Conservation (phyloP, 2,888 invertebrate species). For the Zaprionus bogoriensis region DNA sequence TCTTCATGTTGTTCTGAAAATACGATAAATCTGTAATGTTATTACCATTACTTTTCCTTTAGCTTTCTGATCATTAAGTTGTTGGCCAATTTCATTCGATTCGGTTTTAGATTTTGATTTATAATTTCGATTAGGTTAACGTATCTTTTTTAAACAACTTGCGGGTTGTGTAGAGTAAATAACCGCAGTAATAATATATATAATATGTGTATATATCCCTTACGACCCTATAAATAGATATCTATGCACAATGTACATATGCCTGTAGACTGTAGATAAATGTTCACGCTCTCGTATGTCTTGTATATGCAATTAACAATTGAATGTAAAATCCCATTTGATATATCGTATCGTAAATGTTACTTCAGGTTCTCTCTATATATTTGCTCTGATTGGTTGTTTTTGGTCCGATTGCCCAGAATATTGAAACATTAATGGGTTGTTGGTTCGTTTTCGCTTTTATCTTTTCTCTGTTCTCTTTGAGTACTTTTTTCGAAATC, state of each 20-base stretch:
- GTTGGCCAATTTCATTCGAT: constrained; percentile 53
- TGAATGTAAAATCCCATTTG: constrained; percentile 41
- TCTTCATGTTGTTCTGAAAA: constrained; percentile 22
- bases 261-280: constrained; percentile 14
- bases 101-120: constrained; percentile 19
- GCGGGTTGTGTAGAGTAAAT: constrained; percentile 63
- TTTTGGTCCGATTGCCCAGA: constrained; percentile 71
- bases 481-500: constrained; percentile 2
- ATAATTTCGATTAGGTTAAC: constrained; percentile 29
- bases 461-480: constrained; percentile 20
- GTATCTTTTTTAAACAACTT: constrained; percentile 30
- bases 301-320: constrained; percentile 27
- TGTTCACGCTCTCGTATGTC: background rate
- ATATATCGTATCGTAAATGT: constrained; percentile 27
- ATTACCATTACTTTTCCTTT: constrained; percentile 12
- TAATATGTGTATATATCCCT: constrained; percentile 10
- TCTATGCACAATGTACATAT: constrained; percentile 18
- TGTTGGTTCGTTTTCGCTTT: constrained; percentile 60
- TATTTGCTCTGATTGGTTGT: constrained; percentile 40
- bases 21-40: too few relatives aligned
- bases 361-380: constrained; percentile 40
- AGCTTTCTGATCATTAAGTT: background rate
- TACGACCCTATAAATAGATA: constrained; percentile 31
- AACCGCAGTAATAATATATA: constrained; percentile 24
- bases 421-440: constrained; percentile 63